phyloP scores from a whole-genome alignment of 2,888 invertebrate genomes.

The Dynastes hyllus region DNA sequence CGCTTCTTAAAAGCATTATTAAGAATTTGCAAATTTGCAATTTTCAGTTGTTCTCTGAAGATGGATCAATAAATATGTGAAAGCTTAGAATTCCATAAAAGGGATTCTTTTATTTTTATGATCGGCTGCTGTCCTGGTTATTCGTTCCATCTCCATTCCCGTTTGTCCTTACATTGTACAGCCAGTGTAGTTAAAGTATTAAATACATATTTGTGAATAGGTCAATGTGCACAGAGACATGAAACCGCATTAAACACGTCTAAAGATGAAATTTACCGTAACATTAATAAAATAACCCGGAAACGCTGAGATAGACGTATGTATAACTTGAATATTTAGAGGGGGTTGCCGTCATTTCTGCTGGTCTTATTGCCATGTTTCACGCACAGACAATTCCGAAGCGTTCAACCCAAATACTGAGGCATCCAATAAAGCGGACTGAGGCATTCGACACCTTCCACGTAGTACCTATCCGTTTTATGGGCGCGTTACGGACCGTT shows the following conservation, averaged over 20 bases:
- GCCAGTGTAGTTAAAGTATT: too few relatives aligned
- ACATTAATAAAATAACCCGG: not conserved
- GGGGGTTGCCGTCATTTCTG: not conserved
- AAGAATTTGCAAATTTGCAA: too few relatives aligned
- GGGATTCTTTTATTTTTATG: too few relatives aligned
- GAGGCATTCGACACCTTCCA: constrained; percentile 18
- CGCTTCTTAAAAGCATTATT: too few relatives aligned
- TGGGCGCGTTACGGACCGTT: constrained; percentile 55
- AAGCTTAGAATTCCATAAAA: too few relatives aligned
- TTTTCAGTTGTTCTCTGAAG: too few relatives aligned
- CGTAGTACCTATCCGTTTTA: constrained; percentile 46
- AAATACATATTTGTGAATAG: too few relatives aligned
- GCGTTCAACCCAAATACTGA: constrained; percentile 29
- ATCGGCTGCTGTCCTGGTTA: too few relatives aligned
- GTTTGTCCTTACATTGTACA: too few relatives aligned
- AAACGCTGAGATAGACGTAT: not conserved
- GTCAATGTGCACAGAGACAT: not conserved
- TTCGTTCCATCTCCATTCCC: too few relatives aligned
- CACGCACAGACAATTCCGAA: constrained; percentile 37
- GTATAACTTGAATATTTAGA: not conserved
- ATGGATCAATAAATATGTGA: too few relatives aligned
- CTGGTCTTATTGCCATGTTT: constrained; percentile 31
- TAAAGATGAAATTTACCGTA: not conserved
- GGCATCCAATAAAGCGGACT: constrained; percentile 33
- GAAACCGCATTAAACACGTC: not conserved